Evolutionary conservation across 64 coral and sea anemone species (phyloP).

Genomic region (Hydrozoanthus tunicans): DNA sequence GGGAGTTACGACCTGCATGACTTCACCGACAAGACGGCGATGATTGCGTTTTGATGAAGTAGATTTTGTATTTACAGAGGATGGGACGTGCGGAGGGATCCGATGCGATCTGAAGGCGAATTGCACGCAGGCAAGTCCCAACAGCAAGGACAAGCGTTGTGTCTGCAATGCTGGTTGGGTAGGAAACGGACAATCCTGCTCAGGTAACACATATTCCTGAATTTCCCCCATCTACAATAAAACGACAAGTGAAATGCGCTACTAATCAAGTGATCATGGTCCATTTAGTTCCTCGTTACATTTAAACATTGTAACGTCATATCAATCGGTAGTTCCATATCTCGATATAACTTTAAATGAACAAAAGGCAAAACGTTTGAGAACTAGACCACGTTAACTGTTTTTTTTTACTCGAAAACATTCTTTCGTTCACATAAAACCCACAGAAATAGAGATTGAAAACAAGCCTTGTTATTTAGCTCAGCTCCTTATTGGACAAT

Average conservation of each 20-base stretch:
- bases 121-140: background rate
- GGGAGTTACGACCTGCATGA: background rate
- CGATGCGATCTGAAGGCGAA: constrained; percentile 17
- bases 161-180: background rate
- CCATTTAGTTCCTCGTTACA: background rate
- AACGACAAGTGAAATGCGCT: background rate
- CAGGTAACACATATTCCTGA: background rate
- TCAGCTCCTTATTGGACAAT: too few relatives aligned
- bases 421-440: too few relatives aligned
- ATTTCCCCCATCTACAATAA: too few relatives aligned
- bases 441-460: too few relatives aligned
- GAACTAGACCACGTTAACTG: too few relatives aligned
- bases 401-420: too few relatives aligned
- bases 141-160: background rate
- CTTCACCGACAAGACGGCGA: background rate
- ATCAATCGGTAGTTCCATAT: too few relatives aligned
- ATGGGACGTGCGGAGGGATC: constrained; percentile 19
- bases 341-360: too few relatives aligned
- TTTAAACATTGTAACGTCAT: too few relatives aligned
- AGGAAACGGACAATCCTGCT: constrained; percentile 30
- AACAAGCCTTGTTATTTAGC: too few relatives aligned
- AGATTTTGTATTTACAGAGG: constrained; percentile 6
- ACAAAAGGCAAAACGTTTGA: too few relatives aligned
- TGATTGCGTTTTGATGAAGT: background rate
- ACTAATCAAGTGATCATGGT: background rate